phyloP scores from a whole-genome alignment of 2,888 invertebrate genomes.

The Lithosia quadra region DNA sequence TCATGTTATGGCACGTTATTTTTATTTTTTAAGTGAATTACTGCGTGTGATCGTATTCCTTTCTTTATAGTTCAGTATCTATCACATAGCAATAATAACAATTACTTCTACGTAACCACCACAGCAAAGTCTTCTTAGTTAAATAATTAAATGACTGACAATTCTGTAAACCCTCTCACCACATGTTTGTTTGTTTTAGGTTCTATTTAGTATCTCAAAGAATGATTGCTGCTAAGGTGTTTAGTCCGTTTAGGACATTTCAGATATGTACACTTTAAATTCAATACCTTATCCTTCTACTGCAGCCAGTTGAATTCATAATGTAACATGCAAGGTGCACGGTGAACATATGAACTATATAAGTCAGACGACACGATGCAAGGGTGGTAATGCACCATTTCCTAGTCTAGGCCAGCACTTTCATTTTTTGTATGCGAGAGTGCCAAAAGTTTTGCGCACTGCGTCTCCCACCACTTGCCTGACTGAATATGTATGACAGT shows the following conservation, averaged over 20 bases:
- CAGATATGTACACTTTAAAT: constrained; percentile 7
- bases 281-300: constrained; percentile 14
- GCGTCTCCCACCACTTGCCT: constrained; percentile 69
- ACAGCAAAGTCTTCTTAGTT: no score
- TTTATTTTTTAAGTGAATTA: neutral
- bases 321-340: constrained; percentile 21
- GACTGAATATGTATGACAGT: constrained; percentile 81
- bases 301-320: constrained; percentile 26
- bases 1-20: no score
- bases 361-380: constrained; percentile 48
- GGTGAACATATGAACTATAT: constrained; percentile 36
- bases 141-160: no score
- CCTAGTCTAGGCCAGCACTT: constrained; percentile 68
- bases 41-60: neutral
- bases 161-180: no score
- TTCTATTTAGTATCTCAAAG: neutral
- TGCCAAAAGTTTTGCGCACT: constrained; percentile 86
- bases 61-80: no score
- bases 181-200: neutral
- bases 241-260: neutral
- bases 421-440: constrained; percentile 85
- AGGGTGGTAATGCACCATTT: constrained; percentile 70
- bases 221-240: neutral
- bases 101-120: no score
- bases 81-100: no score